Conservation (phyloP, 2,888 invertebrate species). For the Achlya flavicornis region DNA sequence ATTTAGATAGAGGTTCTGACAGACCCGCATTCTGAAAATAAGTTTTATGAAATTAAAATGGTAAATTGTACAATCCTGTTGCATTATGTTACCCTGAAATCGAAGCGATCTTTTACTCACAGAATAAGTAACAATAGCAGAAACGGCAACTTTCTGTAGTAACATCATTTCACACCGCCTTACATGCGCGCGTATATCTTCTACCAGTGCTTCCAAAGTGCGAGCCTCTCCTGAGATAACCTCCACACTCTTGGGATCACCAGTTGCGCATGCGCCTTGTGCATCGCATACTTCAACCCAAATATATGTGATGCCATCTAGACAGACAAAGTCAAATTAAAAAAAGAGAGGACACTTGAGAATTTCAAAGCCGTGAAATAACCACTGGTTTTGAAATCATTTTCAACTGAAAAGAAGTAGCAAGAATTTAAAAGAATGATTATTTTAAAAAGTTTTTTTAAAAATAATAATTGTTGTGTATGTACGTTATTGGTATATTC, state of each 20-base stretch:
- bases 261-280: slow-evolving; percentile 50
- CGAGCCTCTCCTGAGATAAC: slow-evolving; percentile 42
- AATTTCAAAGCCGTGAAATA: neutral
- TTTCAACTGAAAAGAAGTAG: too few relatives aligned
- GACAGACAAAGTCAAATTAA: neutral
- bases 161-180: slow-evolving; percentile 52
- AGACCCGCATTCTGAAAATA: slow-evolving; percentile 51
- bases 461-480: too few relatives aligned
- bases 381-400: too few relatives aligned
- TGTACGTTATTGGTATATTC: too few relatives aligned
- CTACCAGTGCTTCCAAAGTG: slow-evolving; percentile 38
- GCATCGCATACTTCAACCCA: slow-evolving; percentile 63
- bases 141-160: slow-evolving; percentile 29
- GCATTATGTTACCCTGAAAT: too few relatives aligned
- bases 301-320: slow-evolving; percentile 48
- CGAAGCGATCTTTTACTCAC: slow-evolving; percentile 35
- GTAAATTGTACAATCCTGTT: too few relatives aligned
- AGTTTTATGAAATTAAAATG: neutral
- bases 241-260: slow-evolving; percentile 27
- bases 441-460: too few relatives aligned
- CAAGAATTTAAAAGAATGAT: too few relatives aligned
- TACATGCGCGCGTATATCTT: slow-evolving; percentile 39
- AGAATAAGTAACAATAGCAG: slow-evolving; percentile 49
- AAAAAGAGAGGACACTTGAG: too few relatives aligned
- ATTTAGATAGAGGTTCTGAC: slow-evolving; percentile 37